Base-by-base conservation (phyloP, 2,888 invertebrate genomes). In the Matsumyia berberina region DNA sequence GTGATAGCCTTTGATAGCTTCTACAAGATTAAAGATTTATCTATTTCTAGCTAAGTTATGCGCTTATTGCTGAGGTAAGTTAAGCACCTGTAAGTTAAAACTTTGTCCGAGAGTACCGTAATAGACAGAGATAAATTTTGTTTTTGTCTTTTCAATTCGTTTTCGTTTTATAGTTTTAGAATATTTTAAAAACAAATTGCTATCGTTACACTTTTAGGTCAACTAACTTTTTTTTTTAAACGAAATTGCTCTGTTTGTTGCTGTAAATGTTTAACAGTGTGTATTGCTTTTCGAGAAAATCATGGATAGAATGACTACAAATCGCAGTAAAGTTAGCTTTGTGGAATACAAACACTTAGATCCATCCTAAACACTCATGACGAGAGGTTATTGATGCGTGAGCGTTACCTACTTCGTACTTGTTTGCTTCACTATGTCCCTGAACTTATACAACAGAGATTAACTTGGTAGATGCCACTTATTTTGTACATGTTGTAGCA, bases 11-110 rank as follows among this genome's bases (percentile, higher is more conserved):
- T 15, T 64, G 11, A 19, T 35, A 17, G 29, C 51, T 49, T 51
- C 51, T 51, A 51, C 46, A 64, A 33, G 62, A 31, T 29, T 51
- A 11, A 51, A 57, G 37, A 35, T 57, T 66, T 66, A 51, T 66
- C 29, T 66, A 51, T 29, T 66, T 66, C 64, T 66, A 66, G 64
- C 49, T 66, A 39, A 64, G 33, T 15, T 46, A 49, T 64, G 62
- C 31, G 19, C 46, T 64, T 11, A 51, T 39, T 15, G 24, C 15
- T 39, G 66, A 66, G 66, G 66, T 66, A 66, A 66, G 66, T 66
- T 37, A 29, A 7, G 37, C 42, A 42, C 12, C 42, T 42, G 39
- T 57, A 57, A 57, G 57, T 39, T 60, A 12, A n/a, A 51, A 11
- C 46, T 39, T 66, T 51, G 49, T 66, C 37, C 29, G 11, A 66